A percentile compares a stretch with the other conserved stretches of the same genome.
These are phyloP conservation scores for Microplitis manilae DNA, from an alignment of 2,888 invertebrate genomes.

Conservation along the genomic window DNA sequence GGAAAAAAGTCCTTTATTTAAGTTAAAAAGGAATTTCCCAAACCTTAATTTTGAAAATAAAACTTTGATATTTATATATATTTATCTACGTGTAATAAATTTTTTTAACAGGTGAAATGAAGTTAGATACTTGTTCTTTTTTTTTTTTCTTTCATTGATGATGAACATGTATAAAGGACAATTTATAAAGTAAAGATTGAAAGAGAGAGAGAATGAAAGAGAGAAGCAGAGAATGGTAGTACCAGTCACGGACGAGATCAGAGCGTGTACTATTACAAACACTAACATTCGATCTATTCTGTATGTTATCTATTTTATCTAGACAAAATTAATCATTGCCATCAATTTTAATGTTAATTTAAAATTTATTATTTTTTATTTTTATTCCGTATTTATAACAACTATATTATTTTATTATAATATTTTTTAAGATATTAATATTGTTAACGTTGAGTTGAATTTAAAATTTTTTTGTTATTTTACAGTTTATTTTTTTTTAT, in stretches of 20 bases:
- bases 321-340: background rate
- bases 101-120: background rate
- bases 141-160: constrained; percentile 13
- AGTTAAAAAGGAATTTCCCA: too few species aligned
- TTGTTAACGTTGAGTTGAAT: too few species aligned
- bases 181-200: constrained; percentile 33
- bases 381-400: background rate
- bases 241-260: constrained; percentile 67
- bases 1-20: too few species aligned
- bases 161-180: constrained; percentile 5
- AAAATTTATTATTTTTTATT: background rate
- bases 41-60: background rate
- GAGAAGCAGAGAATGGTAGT: constrained; percentile 69
- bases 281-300: constrained; percentile 3
- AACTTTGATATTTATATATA: background rate
- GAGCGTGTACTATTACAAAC: constrained; percentile 31
- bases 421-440: background rate
- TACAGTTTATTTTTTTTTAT: background rate
- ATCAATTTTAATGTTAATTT: background rate
- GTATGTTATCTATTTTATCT: constrained; percentile 14
- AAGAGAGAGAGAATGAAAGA: constrained; percentile 45
- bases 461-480: too few species aligned
- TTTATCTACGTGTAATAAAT: background rate
- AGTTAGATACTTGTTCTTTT: background rate
- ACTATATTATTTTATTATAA: background rate